phyloP scores from a whole-genome alignment of 1,140 invertebrate species.

The Drosophila kanapiae region DNA sequence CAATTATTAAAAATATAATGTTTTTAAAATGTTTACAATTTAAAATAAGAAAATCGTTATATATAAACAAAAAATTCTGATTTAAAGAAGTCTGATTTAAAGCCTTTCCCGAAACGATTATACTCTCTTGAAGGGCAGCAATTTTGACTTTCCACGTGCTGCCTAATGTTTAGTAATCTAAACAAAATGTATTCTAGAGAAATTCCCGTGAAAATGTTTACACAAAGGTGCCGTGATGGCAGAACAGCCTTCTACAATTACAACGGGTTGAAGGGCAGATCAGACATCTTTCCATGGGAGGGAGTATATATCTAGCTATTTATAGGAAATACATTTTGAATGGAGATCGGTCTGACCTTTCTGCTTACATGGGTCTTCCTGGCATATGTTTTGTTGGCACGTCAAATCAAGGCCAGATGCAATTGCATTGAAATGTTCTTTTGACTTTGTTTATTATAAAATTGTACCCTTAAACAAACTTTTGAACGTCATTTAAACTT shows the following conservation, averaged over 20 bases:
- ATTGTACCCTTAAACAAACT: conserved; percentile 58
- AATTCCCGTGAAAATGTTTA: conserved; percentile 27
- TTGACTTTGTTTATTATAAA: conserved; percentile 69
- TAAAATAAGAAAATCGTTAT: neutral
- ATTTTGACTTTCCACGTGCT: conserved; percentile 11
- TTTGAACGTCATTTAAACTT: conserved; percentile 56
- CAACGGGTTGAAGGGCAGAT: conserved; percentile 36
- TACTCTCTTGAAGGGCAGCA: neutral
- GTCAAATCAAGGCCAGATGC: conserved; percentile 45
- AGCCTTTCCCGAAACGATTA: neutral
- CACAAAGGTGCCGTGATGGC: conserved; percentile 16
- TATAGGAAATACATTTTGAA: conserved; percentile 19
- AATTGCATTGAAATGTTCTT: conserved; percentile 49
- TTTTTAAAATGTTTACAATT: neutral
- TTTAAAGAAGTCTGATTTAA: neutral
- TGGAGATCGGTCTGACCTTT: conserved; percentile 32
- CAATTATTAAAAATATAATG: too few species aligned
- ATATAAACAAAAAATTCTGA: neutral
- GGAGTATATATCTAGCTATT: conserved; percentile 26
- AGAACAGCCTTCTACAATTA: conserved; percentile 24
- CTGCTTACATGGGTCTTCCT: conserved; percentile 13
- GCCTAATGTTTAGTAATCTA: conserved; percentile 9
- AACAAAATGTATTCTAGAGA: conserved; percentile 23
- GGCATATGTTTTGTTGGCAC: conserved; percentile 9
- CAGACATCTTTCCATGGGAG: conserved; percentile 1